phyloP scores from a whole-genome alignment of 2,888 invertebrate genomes.

The Aproaerema taeniolella region DNA sequence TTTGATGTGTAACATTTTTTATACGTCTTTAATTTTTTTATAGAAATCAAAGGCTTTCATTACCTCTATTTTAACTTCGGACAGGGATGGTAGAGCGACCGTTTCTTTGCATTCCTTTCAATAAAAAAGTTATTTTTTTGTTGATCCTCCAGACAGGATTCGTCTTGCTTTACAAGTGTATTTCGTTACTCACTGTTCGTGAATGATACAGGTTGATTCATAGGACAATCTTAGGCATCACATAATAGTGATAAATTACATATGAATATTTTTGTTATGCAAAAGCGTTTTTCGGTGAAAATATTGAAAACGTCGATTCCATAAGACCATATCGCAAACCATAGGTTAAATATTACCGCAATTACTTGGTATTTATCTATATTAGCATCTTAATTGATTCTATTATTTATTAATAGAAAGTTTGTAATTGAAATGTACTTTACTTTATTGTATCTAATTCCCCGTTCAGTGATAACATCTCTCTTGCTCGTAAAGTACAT shows the following conservation, averaged over 20 bases:
- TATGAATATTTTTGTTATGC: not conserved
- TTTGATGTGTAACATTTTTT: not conserved
- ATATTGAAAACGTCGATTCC: too few relatives aligned
- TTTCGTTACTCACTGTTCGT: slow-evolving; percentile 33
- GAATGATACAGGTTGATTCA: slow-evolving; percentile 34
- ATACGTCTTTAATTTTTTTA: too few relatives aligned
- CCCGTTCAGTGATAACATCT: too few relatives aligned
- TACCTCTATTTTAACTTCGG: not conserved
- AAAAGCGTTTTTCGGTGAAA: not conserved
- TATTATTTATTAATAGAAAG: slow-evolving; percentile 29
- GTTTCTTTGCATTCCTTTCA: slow-evolving; percentile 11
- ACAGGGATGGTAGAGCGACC: not conserved
- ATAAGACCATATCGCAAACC: slow-evolving; percentile 4
- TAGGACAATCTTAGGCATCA: too few relatives aligned
- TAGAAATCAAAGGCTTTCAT: too few relatives aligned
- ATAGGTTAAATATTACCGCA: slow-evolving; percentile 20
- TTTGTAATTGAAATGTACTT: slow-evolving; percentile 27
- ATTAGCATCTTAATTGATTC: slow-evolving; percentile 49
- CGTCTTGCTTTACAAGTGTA: slow-evolving; percentile 62
- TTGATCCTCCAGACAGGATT: slow-evolving; percentile 44
- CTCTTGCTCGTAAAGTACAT: too few relatives aligned
- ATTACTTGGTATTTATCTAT: slow-evolving; percentile 32
- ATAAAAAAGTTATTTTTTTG: slow-evolving; percentile 24
- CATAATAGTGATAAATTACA: not conserved
- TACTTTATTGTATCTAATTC: too few relatives aligned